These are phyloP conservation scores for Sapayoa aenigma DNA, from an alignment of 2,113 vertebrate species.

Conservation along the genomic window DNA sequence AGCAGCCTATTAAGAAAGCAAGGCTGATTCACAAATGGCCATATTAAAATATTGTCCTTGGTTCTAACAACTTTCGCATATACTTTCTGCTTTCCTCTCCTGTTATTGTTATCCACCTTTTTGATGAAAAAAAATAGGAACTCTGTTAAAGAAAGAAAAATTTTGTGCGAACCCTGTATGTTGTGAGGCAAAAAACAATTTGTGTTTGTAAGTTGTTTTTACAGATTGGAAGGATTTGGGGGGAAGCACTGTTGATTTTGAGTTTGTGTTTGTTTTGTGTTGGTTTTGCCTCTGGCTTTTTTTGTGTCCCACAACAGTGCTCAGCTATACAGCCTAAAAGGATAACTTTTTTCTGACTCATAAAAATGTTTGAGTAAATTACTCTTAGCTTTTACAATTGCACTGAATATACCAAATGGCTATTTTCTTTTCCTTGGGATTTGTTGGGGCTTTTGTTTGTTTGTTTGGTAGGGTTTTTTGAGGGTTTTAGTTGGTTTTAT, in stretches of 20 bases:
- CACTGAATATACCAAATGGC: not conserved
- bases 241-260: not conserved
- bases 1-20: not conserved
- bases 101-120: not conserved
- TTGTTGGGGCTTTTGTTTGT: not conserved
- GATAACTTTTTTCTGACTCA: not conserved
- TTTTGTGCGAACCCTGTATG: not conserved
- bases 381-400: not conserved
- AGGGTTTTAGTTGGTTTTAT: not conserved
- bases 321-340: not conserved
- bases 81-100: not conserved
- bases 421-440: not conserved
- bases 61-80: not conserved
- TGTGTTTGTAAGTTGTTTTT: not conserved
- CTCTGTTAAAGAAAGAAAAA: not conserved
- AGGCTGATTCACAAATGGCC: not conserved
- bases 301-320: not conserved
- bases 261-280: not conserved
- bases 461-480: not conserved
- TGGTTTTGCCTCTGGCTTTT: conserved; percentile 6
- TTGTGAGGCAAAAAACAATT: not conserved
- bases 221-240: not conserved
- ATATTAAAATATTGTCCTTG: not conserved
- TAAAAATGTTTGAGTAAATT: not conserved
- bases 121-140: not conserved